A percentile compares a stretch with the other conserved stretches of the same genome.
Conservation (phyloP, 2,113 vertebrate species). For the Sphyrna mokarran region DNA sequence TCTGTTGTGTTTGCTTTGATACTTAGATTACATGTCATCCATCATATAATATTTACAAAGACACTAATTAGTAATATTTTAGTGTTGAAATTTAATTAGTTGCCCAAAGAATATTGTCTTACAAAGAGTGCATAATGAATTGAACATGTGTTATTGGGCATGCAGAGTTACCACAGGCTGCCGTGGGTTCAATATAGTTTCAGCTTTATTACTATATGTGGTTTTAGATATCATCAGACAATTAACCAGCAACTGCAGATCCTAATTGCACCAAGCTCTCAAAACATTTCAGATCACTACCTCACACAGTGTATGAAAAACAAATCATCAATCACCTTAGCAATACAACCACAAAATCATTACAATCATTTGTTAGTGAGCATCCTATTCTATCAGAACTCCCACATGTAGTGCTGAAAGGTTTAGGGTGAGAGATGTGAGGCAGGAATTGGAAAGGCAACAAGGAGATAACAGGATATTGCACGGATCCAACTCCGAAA, state of each 20-base stretch:
- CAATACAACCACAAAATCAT: not conserved
- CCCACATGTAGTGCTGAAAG: not conserved
- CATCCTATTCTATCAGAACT: not conserved
- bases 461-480: no score
- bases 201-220: not conserved
- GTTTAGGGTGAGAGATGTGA: not conserved
- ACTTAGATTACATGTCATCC: not conserved
- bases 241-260: not conserved
- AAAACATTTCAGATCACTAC: not conserved
- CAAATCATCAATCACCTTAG: not conserved
- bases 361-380: not conserved
- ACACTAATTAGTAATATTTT: not conserved
- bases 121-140: not conserved
- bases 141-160: not conserved
- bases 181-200: not conserved
- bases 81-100: not conserved
- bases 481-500: no score
- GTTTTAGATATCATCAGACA: not conserved
- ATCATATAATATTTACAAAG: not conserved
- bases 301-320: not conserved
- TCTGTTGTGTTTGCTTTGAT: not conserved
- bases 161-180: not conserved
- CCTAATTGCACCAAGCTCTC: not conserved
- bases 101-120: not conserved
- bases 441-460: no score